These are phyloP conservation scores for Xiphias gladius DNA, from an alignment of 2,113 vertebrate genomes.

Conservation along the genomic window DNA sequence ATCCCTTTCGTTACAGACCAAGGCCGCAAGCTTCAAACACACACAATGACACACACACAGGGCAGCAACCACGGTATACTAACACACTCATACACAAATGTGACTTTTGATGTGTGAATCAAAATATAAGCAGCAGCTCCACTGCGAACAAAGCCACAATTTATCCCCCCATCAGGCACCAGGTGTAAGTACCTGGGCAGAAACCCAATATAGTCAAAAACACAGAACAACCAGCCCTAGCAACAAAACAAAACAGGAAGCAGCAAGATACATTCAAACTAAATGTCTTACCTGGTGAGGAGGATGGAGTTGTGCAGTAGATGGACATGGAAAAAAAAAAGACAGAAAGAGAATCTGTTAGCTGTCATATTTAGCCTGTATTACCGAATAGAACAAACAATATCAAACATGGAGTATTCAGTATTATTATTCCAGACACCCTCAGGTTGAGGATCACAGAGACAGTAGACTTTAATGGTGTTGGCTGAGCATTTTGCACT, in stretches of 20 bases:
- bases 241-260: neutral
- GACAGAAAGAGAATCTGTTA: conserved; percentile 4
- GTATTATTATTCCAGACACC: neutral
- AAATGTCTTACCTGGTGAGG: conserved; percentile 49
- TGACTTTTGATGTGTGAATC: too few relatives aligned
- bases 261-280: neutral
- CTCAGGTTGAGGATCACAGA: neutral
- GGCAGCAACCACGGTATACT: neutral
- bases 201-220: neutral
- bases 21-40: neutral
- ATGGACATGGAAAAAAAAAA: conserved; percentile 23
- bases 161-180: neutral
- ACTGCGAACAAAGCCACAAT: neutral
- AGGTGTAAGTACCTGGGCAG: neutral
- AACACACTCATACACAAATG: neutral
- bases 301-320: neutral
- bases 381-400: neutral
- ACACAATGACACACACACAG: neutral
- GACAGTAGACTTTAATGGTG: too few relatives aligned
- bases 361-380: neutral
- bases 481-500: too few relatives aligned
- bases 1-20: conserved; percentile 28
- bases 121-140: conserved; percentile 2
- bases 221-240: neutral
- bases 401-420: neutral